Base-by-base conservation (phyloP, 1,140 invertebrate species). In the Pristionchus pacificus region DNA sequence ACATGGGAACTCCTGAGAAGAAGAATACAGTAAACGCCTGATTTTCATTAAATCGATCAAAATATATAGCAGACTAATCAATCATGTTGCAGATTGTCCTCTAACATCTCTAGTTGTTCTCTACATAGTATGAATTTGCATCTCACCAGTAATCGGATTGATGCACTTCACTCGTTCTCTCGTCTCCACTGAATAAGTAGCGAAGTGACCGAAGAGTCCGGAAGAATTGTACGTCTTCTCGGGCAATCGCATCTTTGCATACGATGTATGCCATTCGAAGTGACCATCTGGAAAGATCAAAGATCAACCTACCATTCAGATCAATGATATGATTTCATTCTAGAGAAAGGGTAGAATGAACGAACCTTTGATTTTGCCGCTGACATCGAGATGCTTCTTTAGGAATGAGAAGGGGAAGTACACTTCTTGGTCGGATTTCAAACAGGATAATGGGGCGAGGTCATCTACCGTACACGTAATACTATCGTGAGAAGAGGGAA, bases 111-210 rank as follows among this genome's bases (percentile, higher is more conserved):
- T n/a, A n/a, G n/a, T n/a, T n/a, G n/a, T n/a, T n/a, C n/a, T n/a
- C n/a, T n/a, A 38, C 27, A 3, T 38, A n/a, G 49, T 29, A 25
- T 59, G 29, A 61, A 71, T 70, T 83, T 88, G 88, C 93, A 82
- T 95, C 91, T n/a, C 15, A 88, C 89, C 0, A 15, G 71, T 73
- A 29, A 63, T 59, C 6, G 91, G 93, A 84, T 91, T 94, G 74
- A 98, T 90, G 84, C 93, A 97, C 86, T 96, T 95, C 0, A 98
- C 95, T 61, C 95, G 86, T 78, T 97, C 93, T 55, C 95, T 87
- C 0, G 91, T 90, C 86, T 97, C 95, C 0, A 97, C 95, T 85
- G 96, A 96, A 84, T 97, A 98, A 84, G 95, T 93, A 81, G 95
- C 93, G 87, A 98, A 97, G 74, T 93, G 94, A 85, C 95, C 92